Base-by-base conservation (phyloP, 2,888 invertebrate species). In the Scaptomyza flava region DNA sequence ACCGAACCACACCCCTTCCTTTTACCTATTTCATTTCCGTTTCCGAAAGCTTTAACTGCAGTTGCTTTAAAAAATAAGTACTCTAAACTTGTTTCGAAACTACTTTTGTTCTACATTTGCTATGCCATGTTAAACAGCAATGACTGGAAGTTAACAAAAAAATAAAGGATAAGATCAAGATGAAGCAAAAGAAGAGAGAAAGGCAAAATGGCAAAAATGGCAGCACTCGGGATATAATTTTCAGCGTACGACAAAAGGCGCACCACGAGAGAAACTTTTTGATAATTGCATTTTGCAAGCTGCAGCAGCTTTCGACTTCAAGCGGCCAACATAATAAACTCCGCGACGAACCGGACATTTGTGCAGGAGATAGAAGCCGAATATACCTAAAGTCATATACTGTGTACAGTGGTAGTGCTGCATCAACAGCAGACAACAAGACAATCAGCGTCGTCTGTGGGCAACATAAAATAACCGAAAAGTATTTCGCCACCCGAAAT, bases 381-480 rank as follows among this genome's bases (percentile, higher is more conserved):
- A 3, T 38, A 50, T 52, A 45, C 68, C 38, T 9, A 34, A 53
- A 59, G 48, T 62, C 58, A 67, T 54, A 38, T 36, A 58, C 31
- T 33, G 56, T 41, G 2, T 33, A 9, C 41, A 42, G 57, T 34
- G 20, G 50, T 9, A 9, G 64, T 43, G 67, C 42, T 38, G 69
- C 77, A 86, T 86, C 83, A 79, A 77, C 81, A 77, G 77, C 81
- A 81, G 72, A 72, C 86, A 86, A 76, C 82, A 79, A 85, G 83
- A 81, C 87, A 86, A 86, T 81, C 87, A 74, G 68, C 72, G 48
- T 51, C 64, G 58, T 67, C 62, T 71, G 66, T 77, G 80, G 66
- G 73, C 88, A 77, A 76, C 88, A 88, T 76, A 77, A 77, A 84
- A 85, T 88, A 88, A 81, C 88, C 86, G 72, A 88, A 84, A 84